Conservation (phyloP, 1,140 invertebrate species). For the Drosophila navojoa region DNA sequence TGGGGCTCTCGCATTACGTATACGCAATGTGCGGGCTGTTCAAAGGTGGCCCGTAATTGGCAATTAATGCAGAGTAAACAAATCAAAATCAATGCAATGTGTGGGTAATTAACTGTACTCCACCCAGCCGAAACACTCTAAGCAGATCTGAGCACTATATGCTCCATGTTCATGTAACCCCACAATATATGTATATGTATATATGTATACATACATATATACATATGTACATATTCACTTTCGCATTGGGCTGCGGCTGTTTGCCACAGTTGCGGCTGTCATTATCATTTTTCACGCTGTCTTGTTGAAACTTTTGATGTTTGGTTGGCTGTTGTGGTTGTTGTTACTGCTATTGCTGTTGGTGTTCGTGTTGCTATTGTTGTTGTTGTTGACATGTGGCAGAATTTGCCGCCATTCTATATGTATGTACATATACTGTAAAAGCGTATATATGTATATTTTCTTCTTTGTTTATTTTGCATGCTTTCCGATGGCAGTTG, state of each 20-base stretch:
- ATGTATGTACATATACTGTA: background rate
- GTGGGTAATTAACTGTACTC: conserved; percentile 53
- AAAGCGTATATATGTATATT: background rate
- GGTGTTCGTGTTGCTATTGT: conserved; percentile 10
- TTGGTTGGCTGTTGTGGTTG: conserved; percentile 30
- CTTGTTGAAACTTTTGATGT: conserved; percentile 35
- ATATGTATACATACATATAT: conserved; percentile 3
- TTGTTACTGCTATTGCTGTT: conserved; percentile 17
- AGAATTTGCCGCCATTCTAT: conserved; percentile 9
- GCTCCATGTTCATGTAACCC: background rate
- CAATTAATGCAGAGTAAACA: conserved; percentile 35
- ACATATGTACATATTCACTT: conserved; percentile 48
- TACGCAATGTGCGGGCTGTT: conserved; percentile 39
- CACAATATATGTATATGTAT: background rate
- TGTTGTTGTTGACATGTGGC: conserved; percentile 48
- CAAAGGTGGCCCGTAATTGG: conserved; percentile 16
- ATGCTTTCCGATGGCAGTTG: conserved; percentile 32
- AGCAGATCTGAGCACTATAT: background rate
- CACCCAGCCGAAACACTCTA: background rate
- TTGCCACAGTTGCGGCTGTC: conserved; percentile 52
- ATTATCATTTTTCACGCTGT: conserved; percentile 76
- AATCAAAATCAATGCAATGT: conserved; percentile 46
- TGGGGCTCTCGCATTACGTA: conserved; percentile 51
- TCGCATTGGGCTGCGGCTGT: conserved; percentile 48
- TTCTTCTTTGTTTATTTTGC: conserved; percentile 31